Percentiles rank a stretch among this genome's conserved stretches.
Conservation (phyloP, 2,797 vertebrate genomes). For the Typhlichthys eigenmanni region DNA sequence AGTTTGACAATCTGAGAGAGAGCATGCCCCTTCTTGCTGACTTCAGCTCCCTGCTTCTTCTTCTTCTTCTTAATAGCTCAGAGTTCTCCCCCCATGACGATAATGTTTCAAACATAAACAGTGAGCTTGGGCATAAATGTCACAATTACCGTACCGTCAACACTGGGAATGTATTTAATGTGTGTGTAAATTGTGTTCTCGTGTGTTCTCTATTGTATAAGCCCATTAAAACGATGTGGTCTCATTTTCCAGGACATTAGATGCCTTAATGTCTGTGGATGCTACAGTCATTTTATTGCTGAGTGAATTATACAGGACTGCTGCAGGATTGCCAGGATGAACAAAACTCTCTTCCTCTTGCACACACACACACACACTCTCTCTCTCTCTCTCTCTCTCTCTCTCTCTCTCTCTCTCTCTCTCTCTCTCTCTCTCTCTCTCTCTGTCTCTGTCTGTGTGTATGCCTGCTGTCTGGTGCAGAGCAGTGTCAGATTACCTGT, state of each 20-base stretch:
- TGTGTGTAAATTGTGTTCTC: no score
- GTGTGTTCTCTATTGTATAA: no score
- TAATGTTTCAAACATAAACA: no score
- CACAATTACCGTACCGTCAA: no score
- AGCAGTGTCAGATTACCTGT: constrained; percentile 51
- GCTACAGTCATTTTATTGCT: constrained; percentile 29
- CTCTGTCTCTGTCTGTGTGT: constrained; percentile 3
- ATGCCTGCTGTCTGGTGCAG: constrained; percentile 36
- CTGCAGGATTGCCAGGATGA: constrained; percentile 20
- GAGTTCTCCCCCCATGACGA: no score
- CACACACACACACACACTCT: not conserved
- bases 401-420: not conserved
- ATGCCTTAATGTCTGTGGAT: constrained; percentile 18
- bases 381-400: not conserved
- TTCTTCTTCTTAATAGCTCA: no score
- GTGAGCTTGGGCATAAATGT: no score
- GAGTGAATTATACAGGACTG: constrained; percentile 43
- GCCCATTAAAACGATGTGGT: not conserved
- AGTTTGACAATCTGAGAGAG: no score
- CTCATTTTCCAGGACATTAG: constrained; percentile 17
- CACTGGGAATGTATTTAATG: no score
- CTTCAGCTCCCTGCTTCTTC: no score
- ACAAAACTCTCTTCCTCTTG: not conserved
- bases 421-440: not conserved
- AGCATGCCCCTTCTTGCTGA: no score